phyloP scores from a whole-genome alignment of 2,113 vertebrate genomes.

The Marmota monax region DNA sequence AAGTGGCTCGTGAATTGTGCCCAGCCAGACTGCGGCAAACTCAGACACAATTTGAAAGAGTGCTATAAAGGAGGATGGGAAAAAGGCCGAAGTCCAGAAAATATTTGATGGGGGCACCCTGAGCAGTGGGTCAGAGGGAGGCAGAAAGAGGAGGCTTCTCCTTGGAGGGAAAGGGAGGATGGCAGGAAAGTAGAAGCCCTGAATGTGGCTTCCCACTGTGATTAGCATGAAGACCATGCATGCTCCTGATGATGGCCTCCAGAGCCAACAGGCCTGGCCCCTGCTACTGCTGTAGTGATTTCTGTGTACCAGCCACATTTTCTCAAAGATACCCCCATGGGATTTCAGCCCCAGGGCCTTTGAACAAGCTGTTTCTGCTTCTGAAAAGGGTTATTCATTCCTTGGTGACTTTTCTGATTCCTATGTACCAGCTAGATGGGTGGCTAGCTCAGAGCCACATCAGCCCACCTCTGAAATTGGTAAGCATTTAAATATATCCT shows the following conservation, averaged over 20 bases:
- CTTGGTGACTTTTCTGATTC: neutral
- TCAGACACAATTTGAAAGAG: slow-evolving; percentile 24
- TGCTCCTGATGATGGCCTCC: neutral
- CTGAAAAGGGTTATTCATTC: neutral
- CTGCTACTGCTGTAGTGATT: neutral
- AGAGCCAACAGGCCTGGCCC: neutral
- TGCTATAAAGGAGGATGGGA: neutral
- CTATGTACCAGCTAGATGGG: neutral
- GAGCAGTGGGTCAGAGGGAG: neutral
- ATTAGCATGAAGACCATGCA: neutral
- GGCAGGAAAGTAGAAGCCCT: neutral
- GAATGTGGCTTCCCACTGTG: neutral
- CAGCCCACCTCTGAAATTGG: neutral
- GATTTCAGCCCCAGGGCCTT: neutral
- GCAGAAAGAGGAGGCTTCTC: neutral
- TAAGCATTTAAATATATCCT: neutral
- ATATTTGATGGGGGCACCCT: neutral
- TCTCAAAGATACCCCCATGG: neutral
- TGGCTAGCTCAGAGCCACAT: neutral
- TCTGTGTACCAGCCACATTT: neutral
- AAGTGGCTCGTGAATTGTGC: too few species aligned
- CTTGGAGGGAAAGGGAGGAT: accelerated
- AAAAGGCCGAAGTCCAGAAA: neutral
- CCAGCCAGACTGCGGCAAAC: neutral
- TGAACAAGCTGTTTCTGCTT: neutral